phyloP scores from a whole-genome alignment of 92 coral and sea anemone species.

The Porites lobata region DNA sequence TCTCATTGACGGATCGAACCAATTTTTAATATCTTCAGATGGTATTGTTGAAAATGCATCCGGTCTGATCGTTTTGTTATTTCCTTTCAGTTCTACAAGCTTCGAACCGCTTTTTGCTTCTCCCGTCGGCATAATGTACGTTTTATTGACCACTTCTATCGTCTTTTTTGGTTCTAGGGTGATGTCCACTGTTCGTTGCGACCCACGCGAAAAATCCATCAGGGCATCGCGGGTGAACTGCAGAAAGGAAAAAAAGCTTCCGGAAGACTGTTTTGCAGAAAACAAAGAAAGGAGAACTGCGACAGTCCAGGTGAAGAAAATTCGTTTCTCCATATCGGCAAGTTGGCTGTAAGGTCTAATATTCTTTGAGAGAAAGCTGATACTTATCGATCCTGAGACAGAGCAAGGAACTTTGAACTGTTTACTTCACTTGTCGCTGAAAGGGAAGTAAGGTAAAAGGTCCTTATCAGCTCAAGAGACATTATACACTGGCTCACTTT shows the following conservation, averaged over 20 bases:
- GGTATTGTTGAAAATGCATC: neutral
- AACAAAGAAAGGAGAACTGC: neutral
- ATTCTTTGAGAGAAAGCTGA: too few relatives aligned
- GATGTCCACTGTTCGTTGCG: constrained; percentile 63
- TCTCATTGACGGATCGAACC: neutral
- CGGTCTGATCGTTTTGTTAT: too few relatives aligned
- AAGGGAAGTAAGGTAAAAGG: too few relatives aligned
- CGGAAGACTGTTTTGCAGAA: neutral
- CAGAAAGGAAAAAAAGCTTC: constrained; percentile 20
- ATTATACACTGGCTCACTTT: too few relatives aligned
- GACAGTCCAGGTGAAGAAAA: neutral
- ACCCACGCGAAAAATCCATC: constrained; percentile 73
- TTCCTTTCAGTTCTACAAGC: neutral
- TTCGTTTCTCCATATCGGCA: constrained; percentile 2
- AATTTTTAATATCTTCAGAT: neutral
- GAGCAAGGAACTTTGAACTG: too few relatives aligned
- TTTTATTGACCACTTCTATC: neutral
- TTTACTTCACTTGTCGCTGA: too few relatives aligned
- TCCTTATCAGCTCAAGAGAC: too few relatives aligned
- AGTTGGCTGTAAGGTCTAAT: neutral
- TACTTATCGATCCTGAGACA: too few relatives aligned
- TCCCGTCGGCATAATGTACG: neutral
- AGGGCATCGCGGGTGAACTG: constrained; percentile 61
- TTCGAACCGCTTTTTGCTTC: neutral
- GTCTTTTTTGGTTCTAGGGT: constrained; percentile 55